These are phyloP conservation scores for Sebastes itinus DNA, from an alignment of 2,797 vertebrate species.

Conservation along the genomic window DNA sequence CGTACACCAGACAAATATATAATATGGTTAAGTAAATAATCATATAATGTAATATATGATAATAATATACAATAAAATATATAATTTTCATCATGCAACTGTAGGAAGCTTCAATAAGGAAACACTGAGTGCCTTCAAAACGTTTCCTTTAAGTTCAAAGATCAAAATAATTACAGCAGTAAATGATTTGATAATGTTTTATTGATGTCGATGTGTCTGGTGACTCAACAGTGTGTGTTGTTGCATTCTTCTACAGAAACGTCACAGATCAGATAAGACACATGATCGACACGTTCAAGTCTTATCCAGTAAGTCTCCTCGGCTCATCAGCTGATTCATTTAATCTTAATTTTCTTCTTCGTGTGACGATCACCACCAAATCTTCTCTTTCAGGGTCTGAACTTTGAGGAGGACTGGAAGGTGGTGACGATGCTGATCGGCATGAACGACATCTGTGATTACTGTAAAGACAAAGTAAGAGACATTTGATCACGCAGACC, in stretches of 20 bases:
- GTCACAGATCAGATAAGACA: slow-evolving; percentile 69
- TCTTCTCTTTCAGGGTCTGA: slow-evolving; percentile 63
- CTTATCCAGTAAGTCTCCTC: slow-evolving; percentile 65
- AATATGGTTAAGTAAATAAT: neutral
- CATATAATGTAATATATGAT: neutral
- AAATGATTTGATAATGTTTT: slow-evolving; percentile 8
- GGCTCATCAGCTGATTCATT: neutral
- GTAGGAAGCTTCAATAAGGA: neutral
- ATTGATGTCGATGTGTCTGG: neutral
- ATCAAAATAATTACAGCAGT: neutral
- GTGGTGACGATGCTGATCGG: slow-evolving; percentile 77
- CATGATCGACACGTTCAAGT: slow-evolving; percentile 75
- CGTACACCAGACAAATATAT: neutral
- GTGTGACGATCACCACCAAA: neutral
- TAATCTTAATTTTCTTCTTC: neutral
- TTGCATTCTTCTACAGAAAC: slow-evolving; percentile 50
- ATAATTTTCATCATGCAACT: neutral
- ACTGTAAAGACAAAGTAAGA: slow-evolving; percentile 73
- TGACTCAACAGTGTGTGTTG: neutral
- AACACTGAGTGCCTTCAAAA: neutral
- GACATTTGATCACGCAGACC: neutral
- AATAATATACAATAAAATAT: neutral
- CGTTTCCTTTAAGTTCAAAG: neutral
- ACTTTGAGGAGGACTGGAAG: slow-evolving; percentile 78
- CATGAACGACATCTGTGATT: slow-evolving; percentile 79